phyloP scores from a whole-genome alignment of 2,797 vertebrate species.

The Pseudomugil gertrudae region DNA sequence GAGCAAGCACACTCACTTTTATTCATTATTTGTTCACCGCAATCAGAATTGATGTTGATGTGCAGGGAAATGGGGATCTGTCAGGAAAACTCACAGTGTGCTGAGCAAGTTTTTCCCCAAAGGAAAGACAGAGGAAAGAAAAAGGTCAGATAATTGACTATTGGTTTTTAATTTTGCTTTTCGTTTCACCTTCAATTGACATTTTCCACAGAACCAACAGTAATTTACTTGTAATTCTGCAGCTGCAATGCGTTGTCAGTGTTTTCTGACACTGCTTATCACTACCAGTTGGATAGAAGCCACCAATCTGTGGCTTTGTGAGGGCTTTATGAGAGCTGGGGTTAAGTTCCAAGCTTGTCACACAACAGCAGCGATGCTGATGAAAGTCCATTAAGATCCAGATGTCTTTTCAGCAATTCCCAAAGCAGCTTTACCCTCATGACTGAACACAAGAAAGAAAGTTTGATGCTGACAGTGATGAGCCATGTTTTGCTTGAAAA shows the following conservation, averaged over 20 bases:
- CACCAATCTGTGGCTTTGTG: neutral
- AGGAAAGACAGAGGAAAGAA: neutral
- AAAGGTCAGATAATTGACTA: neutral
- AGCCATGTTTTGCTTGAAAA: slow-evolving; percentile 17
- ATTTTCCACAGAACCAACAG: neutral
- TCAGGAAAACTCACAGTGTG: slow-evolving; percentile 2
- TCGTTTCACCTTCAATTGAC: neutral
- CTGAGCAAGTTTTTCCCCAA: slow-evolving; percentile 1
- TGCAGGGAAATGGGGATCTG: slow-evolving; percentile 3
- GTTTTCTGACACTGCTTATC: neutral
- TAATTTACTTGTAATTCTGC: slow-evolving; percentile 11
- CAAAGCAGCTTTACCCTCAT: slow-evolving; percentile 20
- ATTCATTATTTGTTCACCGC: neutral
- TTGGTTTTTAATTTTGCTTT: neutral
- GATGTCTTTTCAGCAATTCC: slow-evolving; percentile 58
- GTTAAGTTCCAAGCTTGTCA: slow-evolving; percentile 37
- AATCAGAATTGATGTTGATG: slow-evolving; percentile 4
- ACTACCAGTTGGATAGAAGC: neutral
- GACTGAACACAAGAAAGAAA: slow-evolving; percentile 41
- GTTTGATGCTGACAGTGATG: slow-evolving; percentile 15
- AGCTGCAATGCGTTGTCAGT: neutral
- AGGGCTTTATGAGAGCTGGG: slow-evolving; percentile 37
- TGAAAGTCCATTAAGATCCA: slow-evolving; percentile 66
- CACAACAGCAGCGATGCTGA: slow-evolving; percentile 50
- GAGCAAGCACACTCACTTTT: neutral